Conservation (phyloP, 1,140 invertebrate genomes). For the Drosophila ercepeae region DNA sequence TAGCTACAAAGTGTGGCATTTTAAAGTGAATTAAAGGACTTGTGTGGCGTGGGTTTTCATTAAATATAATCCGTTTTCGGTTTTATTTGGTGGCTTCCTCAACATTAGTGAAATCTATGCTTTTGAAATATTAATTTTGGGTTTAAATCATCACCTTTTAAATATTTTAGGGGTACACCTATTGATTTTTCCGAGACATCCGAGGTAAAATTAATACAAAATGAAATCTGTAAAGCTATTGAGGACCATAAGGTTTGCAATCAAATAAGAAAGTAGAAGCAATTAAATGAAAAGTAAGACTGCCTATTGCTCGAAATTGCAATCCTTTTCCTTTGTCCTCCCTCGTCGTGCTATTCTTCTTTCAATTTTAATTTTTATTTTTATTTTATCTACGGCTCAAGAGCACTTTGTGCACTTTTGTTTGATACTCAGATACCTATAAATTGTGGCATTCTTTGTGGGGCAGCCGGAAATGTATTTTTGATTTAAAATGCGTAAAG, state of each 20-base stretch:
- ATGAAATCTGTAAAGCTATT: background rate
- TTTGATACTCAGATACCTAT: constrained; percentile 53
- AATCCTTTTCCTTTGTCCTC: background rate
- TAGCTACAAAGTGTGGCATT: background rate
- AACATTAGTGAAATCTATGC: no score
- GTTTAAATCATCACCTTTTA: no score
- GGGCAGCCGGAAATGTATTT: constrained; percentile 76
- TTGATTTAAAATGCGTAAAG: constrained; percentile 81
- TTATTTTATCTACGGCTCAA: constrained; percentile 36
- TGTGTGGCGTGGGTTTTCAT: background rate
- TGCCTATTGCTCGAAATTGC: background rate
- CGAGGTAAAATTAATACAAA: no score
- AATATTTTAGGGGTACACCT: no score
- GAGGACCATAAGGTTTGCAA: background rate
- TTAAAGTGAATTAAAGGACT: background rate
- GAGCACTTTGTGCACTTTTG: constrained; percentile 49
- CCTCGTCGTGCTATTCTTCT: background rate
- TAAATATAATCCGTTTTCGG: no score
- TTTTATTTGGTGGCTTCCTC: no score
- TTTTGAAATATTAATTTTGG: no score
- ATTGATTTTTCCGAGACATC: no score
- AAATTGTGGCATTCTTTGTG: constrained; percentile 67
- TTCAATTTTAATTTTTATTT: constrained; percentile 27
- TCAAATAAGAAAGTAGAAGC: background rate
- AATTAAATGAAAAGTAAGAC: constrained; percentile 14